Conservation (phyloP, 2,797 vertebrate species). For the Enteromius viviparus region DNA sequence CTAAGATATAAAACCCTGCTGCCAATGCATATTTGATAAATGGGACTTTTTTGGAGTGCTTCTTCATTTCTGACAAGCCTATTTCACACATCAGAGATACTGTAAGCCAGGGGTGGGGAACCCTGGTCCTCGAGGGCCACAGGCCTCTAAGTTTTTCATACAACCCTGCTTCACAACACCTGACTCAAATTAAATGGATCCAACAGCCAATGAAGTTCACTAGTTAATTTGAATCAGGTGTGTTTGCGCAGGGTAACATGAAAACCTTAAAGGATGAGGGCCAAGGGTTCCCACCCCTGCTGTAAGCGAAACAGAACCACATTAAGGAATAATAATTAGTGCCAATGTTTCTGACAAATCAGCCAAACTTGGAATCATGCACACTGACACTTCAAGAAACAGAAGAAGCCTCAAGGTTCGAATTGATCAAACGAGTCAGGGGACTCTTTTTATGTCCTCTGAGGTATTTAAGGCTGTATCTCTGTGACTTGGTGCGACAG, state of each 20-base stretch:
- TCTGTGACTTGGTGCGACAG: constrained; percentile 72
- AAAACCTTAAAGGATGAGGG: too few relatives aligned
- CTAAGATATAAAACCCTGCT: not conserved
- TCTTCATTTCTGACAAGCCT: not conserved
- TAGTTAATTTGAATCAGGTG: too few relatives aligned
- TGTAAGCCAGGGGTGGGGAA: not conserved
- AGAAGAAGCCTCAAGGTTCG: constrained; percentile 49
- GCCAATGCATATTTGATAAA: not conserved
- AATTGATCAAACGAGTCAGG: constrained; percentile 76
- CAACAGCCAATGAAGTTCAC: too few relatives aligned
- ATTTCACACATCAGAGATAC: not conserved
- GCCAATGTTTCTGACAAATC: constrained; percentile 6
- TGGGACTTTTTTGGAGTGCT: not conserved
- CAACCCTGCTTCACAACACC: too few relatives aligned
- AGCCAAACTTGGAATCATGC: constrained; percentile 4
- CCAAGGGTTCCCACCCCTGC: too few relatives aligned
- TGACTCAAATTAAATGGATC: too few relatives aligned
- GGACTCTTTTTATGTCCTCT: constrained; percentile 62
- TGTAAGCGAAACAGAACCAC: not conserved
- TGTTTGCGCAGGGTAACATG: too few relatives aligned
- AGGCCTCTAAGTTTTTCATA: too few relatives aligned
- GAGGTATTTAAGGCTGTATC: constrained; percentile 64
- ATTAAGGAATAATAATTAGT: constrained; percentile 1
- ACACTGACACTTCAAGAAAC: constrained; percentile 31
- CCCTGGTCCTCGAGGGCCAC: too few relatives aligned